Evolutionary conservation across 1,140 invertebrate genomes (phyloP), one percentile per base, ranked within the genome.

Genomic region (Cyclargus thomasi): DNA sequence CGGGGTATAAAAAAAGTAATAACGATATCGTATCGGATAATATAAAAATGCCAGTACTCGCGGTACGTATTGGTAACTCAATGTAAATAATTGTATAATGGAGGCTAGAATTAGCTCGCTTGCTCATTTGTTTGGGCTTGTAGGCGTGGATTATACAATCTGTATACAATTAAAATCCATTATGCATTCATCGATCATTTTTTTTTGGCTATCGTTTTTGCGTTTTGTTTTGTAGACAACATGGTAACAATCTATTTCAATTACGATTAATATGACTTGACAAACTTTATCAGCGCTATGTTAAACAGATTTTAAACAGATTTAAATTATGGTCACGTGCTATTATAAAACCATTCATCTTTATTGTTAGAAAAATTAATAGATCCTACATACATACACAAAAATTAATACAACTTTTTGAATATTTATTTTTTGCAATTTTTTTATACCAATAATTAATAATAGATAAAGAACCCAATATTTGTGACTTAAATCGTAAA

Each of bases 141-240:
- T 74, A 64, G 67, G 73, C 18, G 75, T 29, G 17, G 70, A 74
- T 70, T 57, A 71, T 69, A 79, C 76, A 76, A 76, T 74, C n/a
- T 20, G n/a, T 20, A 20, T 55, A 20, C 18, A 55, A 55, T 55
- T 55, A 55, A 55, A 55, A 17, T 20, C 18, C n/a, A 18, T 55
- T 55, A 55, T 55, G 18, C n/a, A 18, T 18, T 10, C n/a, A 55
- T 55, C 53, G 53, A 20, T 17, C 53, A 55, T 17, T 18, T 55
- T 55, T 55, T 55, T 55, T 55, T 20, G 3, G 53, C 7, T n/a
- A n/a, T 20, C 7, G 10, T 47, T 47, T 47, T 47, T 47, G 39
- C 39, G 5, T 29, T 29, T 29, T 29, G 29, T 47, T 11, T 47
- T 47, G 1, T 47, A 16, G 39, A 47, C 39, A 2, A 11, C 10